Conservation (phyloP, 2,888 invertebrate genomes). For the Pogonocherus hispidulus region DNA sequence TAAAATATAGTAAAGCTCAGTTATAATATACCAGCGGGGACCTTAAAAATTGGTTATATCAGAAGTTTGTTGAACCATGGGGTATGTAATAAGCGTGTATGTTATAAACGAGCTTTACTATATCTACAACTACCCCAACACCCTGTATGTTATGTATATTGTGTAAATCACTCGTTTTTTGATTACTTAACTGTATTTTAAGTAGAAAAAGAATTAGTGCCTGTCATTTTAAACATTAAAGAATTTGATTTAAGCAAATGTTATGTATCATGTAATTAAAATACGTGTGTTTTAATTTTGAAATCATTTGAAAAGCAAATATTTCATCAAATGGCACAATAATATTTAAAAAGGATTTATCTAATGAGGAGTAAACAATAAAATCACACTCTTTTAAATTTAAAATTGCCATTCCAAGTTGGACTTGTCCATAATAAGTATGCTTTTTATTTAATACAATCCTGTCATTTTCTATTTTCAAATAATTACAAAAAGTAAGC, state of each 20-base stretch:
- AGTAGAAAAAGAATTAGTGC: too few species aligned
- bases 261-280: neutral
- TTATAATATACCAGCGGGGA: too few species aligned
- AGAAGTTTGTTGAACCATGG: too few species aligned
- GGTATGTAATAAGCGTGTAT: too few species aligned
- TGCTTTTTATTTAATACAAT: conserved; percentile 40
- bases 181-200: too few species aligned
- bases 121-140: too few species aligned
- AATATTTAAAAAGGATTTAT: conserved; percentile 1
- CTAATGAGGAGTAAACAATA: conserved; percentile 11
- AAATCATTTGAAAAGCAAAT: neutral
- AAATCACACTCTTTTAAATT: conserved; percentile 40
- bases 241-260: conserved; percentile 17
- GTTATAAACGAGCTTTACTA: too few species aligned
- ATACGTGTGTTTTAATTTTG: neutral
- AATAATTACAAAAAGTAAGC: neutral
- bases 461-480: neutral
- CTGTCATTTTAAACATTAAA: neutral
- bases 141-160: too few species aligned
- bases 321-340: neutral
- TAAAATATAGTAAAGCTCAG: too few species aligned
- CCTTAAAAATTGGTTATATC: too few species aligned
- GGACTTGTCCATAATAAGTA: conserved; percentile 45
- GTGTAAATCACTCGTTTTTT: too few species aligned
- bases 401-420: conserved; percentile 46